Evolutionary conservation across 2,888 invertebrate genomes (phyloP), one percentile per base, ranked within the genome.

Genomic region (Alviniconcha strummeri): DNA sequence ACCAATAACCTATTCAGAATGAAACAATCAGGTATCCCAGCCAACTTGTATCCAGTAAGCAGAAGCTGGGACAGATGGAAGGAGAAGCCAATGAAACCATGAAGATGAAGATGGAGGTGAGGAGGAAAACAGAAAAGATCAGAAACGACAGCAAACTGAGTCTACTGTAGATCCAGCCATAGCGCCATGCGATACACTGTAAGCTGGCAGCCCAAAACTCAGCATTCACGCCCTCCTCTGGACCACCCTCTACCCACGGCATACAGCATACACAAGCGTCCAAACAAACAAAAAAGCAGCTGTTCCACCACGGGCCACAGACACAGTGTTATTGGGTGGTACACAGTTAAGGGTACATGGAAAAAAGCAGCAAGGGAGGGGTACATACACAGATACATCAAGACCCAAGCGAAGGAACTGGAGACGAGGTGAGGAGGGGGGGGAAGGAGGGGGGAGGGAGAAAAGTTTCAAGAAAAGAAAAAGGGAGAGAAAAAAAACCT

Each of bases 391-490:
- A 75, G 74, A 67, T 75, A 75, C 54, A 75, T 67, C 11, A 69
- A 72, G 74, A 75, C 75, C 82, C 82, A 82, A 82, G 82, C 82
- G 60, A 69, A 36, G 36, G 36, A 36, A 36, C 36, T 36, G 36
- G 36, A 36, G 36, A 36, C 36, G 3, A n/a, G n/a, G n/a, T n/a
- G 17, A 19, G 11, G 15, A 6, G 15, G 72, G 17, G 76, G 52
- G 76, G 76, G 76, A 36, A 5, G 72, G 72, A 72, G 72, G 36
- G 36, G 3, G 36, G 36, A 3, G 36, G 36, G 36, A 3, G 36
- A 3, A 3, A 3, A 3, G 36, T 36, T 36, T 36, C 36, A 36
- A 36, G 36, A 72, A 72, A 79, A 60, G 9, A 60, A 60, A 60
- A 75, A 77, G 78, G 64, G 0, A 15, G 67, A 64, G 57, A 60